Conservation (phyloP, 2,113 vertebrate species). For the Nycticorax nycticorax region DNA sequence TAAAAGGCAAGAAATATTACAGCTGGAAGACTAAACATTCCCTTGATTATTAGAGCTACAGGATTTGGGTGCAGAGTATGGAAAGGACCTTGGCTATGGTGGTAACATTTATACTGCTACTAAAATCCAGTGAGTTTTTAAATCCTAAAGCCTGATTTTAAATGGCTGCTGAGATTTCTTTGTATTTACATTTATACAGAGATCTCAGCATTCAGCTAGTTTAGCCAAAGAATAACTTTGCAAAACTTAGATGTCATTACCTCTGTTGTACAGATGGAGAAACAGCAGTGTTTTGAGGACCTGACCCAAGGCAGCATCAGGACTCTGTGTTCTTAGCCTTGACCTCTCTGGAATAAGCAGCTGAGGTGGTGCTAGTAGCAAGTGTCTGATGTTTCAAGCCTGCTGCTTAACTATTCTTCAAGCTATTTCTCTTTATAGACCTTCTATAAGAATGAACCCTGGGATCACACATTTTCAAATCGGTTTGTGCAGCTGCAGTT, state of each 20-base stretch:
- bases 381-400: background rate
- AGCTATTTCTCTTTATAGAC: background rate
- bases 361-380: background rate
- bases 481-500: background rate
- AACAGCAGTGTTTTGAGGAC: background rate
- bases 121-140: background rate
- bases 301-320: background rate
- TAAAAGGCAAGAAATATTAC: slow-evolving; percentile 50
- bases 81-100: background rate
- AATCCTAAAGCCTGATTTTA: background rate
- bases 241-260: background rate
- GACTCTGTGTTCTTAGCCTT: background rate
- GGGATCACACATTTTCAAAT: background rate
- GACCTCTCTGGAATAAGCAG: background rate
- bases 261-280: background rate
- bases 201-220: background rate
- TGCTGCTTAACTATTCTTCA: background rate
- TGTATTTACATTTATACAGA: background rate
- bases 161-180: background rate
- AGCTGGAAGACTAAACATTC: slow-evolving; percentile 28
- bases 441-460: background rate
- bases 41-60: background rate
- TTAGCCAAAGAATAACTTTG: background rate
- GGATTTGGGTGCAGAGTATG: background rate
- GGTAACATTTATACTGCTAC: background rate